Evolutionary conservation across 2,797 vertebrate genomes (phyloP).

Genomic region (Fistularia tabacaria): DNA sequence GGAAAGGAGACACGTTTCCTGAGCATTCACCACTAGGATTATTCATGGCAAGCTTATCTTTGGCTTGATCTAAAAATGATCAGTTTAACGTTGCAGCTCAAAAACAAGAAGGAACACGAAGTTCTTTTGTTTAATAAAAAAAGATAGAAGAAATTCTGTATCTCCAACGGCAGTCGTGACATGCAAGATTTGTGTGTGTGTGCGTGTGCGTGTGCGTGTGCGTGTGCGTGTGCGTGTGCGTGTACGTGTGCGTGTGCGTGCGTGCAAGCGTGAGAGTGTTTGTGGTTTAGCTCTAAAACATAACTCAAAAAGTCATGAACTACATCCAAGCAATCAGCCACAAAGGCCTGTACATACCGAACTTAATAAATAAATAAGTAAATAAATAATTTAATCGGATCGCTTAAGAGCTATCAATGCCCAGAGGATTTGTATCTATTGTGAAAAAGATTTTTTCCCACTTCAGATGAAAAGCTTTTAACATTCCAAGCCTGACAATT

Average conservation of each 20-base stretch:
- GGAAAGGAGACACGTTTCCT: constrained; percentile 11
- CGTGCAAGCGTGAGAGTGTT: no score
- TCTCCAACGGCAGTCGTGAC: no score
- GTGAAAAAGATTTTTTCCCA: neutral
- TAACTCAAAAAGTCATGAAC: constrained; percentile 3
- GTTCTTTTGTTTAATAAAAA: constrained; percentile 23
- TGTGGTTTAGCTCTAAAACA: constrained; percentile 1
- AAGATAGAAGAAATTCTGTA: no score
- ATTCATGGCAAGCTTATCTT: constrained; percentile 19
- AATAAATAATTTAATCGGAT: no score
- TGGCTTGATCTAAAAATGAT: constrained; percentile 18
- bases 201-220: no score
- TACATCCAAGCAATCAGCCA: neutral
- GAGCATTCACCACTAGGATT: neutral
- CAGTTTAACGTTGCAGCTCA: constrained; percentile 1
- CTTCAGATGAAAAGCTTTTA: no score
- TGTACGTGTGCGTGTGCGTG: no score
- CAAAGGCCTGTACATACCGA: neutral
- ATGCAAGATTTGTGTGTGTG: no score
- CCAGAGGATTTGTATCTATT: neutral
- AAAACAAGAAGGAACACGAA: constrained; percentile 9
- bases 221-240: no score
- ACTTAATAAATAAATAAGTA: neutral
- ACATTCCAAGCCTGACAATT: no score
- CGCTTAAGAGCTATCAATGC: no score